These are phyloP conservation scores for Sminthurides bifidus DNA, from an alignment of 1,140 invertebrate genomes.

Conservation along the genomic window DNA sequence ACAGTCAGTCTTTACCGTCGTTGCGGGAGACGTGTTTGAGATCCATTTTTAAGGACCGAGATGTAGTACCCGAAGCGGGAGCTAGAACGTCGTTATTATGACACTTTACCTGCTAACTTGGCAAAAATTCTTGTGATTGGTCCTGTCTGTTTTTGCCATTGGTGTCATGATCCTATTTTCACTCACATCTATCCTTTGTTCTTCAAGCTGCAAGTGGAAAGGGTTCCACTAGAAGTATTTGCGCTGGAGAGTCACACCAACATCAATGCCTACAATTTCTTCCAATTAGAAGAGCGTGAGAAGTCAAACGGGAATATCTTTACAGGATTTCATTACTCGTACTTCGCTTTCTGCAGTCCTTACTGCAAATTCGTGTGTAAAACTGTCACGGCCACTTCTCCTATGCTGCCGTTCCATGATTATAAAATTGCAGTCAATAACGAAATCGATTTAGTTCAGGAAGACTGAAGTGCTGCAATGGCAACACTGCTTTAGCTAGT, in stretches of 20 bases:
- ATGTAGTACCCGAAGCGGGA: neutral
- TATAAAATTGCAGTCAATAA: no score
- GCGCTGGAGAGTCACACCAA: neutral
- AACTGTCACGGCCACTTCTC: no score
- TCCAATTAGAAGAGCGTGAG: neutral
- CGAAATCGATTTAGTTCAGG: no score
- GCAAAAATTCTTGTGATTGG: slow-evolving; percentile 4
- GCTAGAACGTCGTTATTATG: neutral
- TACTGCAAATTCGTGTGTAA: no score
- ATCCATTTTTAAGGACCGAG: slow-evolving; percentile 8
- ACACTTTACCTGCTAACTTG: slow-evolving; percentile 14
- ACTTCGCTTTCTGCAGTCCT: no score
- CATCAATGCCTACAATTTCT: neutral
- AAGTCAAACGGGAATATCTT: no score
- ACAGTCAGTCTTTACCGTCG: neutral
- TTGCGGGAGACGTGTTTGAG: slow-evolving; percentile 19
- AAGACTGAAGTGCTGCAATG: no score
- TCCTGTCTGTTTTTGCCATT: slow-evolving; percentile 14
- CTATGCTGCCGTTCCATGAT: no score
- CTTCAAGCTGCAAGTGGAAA: neutral
- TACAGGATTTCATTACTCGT: no score
- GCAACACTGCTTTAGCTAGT: no score
- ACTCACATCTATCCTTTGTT: slow-evolving; percentile 14
- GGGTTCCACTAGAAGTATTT: neutral
- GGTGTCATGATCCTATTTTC: slow-evolving; percentile 18